A percentile compares a stretch with the other conserved stretches of the same genome.
phyloP scores from a whole-genome alignment of 2,888 invertebrate species.

The Geotrupes spiniger region DNA sequence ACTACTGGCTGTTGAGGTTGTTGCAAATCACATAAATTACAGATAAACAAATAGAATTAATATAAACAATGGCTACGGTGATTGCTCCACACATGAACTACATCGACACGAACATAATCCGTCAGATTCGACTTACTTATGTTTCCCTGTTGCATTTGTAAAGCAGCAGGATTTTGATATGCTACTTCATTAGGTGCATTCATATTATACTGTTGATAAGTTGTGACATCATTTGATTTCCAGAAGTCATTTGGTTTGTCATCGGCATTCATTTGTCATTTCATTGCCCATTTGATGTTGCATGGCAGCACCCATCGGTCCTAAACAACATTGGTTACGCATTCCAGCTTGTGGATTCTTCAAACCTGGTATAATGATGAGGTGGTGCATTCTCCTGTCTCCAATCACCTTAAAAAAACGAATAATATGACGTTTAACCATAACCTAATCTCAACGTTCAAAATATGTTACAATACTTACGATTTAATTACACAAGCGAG shows the following conservation, averaged over 20 bases:
- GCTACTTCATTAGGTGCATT: slow-evolving; percentile 37
- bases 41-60: no score
- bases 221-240: slow-evolving; percentile 52
- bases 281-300: slow-evolving; percentile 46
- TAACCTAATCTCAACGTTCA: no score
- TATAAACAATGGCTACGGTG: no score
- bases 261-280: slow-evolving; percentile 40
- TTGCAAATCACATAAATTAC: slow-evolving; percentile 34
- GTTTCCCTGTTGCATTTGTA: slow-evolving; percentile 40
- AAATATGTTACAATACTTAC: no score
- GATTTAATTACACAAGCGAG: no score
- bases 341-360: slow-evolving; percentile 60
- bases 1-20: slow-evolving; percentile 31
- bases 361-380: slow-evolving; percentile 69
- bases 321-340: slow-evolving; percentile 63
- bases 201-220: slow-evolving; percentile 43
- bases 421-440: no score
- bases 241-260: slow-evolving; percentile 52
- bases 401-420: no score
- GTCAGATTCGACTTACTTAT: slow-evolving; percentile 8
- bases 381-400: slow-evolving; percentile 59
- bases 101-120: neutral
- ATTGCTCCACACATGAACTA: no score
- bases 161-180: slow-evolving; percentile 43
- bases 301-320: slow-evolving; percentile 61